Base-by-base conservation (phyloP, 2,888 invertebrate genomes). In the Drosophila nigricruria region DNA sequence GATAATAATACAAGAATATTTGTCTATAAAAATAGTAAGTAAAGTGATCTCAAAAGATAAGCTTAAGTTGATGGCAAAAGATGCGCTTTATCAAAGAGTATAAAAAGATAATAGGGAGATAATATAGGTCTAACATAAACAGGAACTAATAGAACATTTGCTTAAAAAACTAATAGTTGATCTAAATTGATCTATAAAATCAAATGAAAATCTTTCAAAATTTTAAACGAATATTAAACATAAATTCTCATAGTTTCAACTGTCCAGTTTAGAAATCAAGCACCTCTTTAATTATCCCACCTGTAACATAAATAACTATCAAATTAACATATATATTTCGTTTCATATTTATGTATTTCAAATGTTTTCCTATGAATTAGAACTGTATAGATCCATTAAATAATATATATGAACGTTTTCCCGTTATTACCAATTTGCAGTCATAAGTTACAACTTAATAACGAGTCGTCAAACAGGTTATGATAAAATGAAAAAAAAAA, bases 21-120 rank as follows among this genome's bases (percentile, higher is more conserved):
- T 82, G 77, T 91, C 20, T 82, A 88, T 58, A 84, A 90, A 43
- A 91, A 85, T 60, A 59, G 91, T 91, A 76, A 91, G 91, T 64
- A 64, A 32, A 18, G 9, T n/a, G 18, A 34, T n/a, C 32, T n/a
- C 9, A 53, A n/a, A 18, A 38, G 25, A n/a, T 36, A 12, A 12
- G 34, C 25, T 3, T 12, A 14, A 14, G 20, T 12, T 12, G 23
- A 43, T 23, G 42, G 12, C 9, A 40, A 42, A 20, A 20, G 2
- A 45, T 16, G 49, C 3, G 25, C 16, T 23, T 16, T 25, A 25
- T 5, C 18, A 40, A 40, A 43, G 14, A 43, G 23, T 43, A 23
- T 12, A 14, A 3, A n/a, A n/a, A n/a, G n/a, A n/a, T n/a, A n/a
- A n/a, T n/a, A n/a, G n/a, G n/a, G n/a, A 6, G 6, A 42, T 20